Conservation (phyloP, 2,797 vertebrate genomes). For the Gallinago nigripennis region DNA sequence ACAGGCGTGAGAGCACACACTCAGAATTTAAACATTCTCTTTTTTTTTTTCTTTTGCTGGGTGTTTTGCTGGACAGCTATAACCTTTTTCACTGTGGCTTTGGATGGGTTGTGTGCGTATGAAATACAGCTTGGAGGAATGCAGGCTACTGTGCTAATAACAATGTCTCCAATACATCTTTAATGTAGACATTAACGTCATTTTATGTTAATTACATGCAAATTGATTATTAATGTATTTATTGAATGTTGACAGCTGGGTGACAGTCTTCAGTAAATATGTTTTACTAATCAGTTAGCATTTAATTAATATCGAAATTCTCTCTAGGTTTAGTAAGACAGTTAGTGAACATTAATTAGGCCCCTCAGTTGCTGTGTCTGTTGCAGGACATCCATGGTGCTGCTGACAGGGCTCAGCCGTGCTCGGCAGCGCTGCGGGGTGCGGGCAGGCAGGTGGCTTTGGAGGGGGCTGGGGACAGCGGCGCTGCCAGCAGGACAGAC, state of each 20-base stretch:
- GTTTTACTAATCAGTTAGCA: constrained; percentile 49
- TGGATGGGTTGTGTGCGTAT: neutral
- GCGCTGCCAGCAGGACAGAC: neutral
- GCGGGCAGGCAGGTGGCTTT: neutral
- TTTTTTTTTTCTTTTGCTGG: no score
- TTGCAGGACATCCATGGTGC: accelerated
- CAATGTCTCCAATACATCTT: neutral
- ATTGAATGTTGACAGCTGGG: constrained; percentile 39
- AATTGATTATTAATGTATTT: constrained; percentile 50
- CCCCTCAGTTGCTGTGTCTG: neutral
- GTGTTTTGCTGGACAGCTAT: neutral
- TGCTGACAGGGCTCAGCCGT: neutral
- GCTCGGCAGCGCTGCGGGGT: neutral
- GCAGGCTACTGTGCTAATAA: neutral
- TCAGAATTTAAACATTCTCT: neutral
- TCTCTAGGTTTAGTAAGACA: constrained; percentile 2
- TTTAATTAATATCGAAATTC: constrained; percentile 26
- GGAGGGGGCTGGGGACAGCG: neutral
- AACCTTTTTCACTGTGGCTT: neutral
- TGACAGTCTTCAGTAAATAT: constrained; percentile 47
- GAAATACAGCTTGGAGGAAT: neutral
- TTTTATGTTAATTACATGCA: constrained; percentile 9
- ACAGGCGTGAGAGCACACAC: accelerated
- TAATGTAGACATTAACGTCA: neutral
- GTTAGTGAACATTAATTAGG: neutral